phyloP scores from a whole-genome alignment of 2,888 invertebrate genomes.

The Lamellibrachia columna region DNA sequence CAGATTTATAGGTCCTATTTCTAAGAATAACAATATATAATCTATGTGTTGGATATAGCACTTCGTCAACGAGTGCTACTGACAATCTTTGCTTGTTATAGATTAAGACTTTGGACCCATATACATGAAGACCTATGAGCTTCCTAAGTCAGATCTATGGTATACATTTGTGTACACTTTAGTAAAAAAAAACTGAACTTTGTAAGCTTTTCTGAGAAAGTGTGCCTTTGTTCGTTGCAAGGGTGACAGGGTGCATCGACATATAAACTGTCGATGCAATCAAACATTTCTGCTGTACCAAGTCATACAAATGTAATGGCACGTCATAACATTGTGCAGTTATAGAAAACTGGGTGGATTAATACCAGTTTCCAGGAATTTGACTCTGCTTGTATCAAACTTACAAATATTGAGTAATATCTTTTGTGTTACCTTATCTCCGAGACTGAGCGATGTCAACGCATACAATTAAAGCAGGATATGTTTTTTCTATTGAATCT shows the following conservation, averaged over 20 bases:
- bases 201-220: neutral
- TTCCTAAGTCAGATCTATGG: neutral
- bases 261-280: neutral
- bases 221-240: neutral
- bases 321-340: neutral
- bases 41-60: neutral
- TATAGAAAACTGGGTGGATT: neutral
- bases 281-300: neutral
- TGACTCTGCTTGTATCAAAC: too few species aligned
- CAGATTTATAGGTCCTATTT: neutral
- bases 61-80: neutral
- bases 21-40: neutral
- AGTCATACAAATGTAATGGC: neutral
- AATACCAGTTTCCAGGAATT: too few species aligned
- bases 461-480: too few species aligned
- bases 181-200: neutral
- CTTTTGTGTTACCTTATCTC: too few species aligned
- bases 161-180: neutral
- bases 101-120: neutral
- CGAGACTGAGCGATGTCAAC: too few species aligned
- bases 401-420: too few species aligned
- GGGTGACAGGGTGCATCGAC: neutral
- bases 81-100: neutral
- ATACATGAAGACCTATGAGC: neutral
- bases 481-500: too few species aligned